Evolutionary conservation across 2,797 vertebrate genomes (phyloP).

Genomic region (Acanthurus lineatus): DNA sequence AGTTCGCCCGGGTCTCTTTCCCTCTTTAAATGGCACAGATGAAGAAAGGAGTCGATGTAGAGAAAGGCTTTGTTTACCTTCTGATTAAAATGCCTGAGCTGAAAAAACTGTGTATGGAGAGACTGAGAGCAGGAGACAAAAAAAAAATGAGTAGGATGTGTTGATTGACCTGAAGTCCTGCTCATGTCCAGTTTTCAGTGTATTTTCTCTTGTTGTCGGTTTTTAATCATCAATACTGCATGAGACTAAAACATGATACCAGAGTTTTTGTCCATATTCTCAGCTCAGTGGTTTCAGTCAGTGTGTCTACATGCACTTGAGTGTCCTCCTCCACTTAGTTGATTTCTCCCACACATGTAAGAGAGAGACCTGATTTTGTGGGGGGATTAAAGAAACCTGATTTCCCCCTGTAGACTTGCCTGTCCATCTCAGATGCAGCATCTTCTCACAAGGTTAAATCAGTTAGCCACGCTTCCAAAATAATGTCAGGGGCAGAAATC

Average conservation of each 20-base stretch:
- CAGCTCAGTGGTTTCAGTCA: not conserved
- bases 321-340: not conserved
- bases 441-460: not conserved
- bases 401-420: not conserved
- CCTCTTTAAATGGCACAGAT: slow-evolving; percentile 56
- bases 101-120: slow-evolving; percentile 8
- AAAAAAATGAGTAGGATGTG: slow-evolving; percentile 15
- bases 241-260: not conserved
- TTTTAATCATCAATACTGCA: not conserved
- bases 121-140: not conserved
- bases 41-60: slow-evolving; percentile 15
- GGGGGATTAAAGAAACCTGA: not conserved
- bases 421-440: too few relatives aligned
- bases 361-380: not conserved
- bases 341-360: not conserved
- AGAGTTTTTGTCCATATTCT: slow-evolving; percentile 11
- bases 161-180: not conserved
- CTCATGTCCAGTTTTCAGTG: not conserved
- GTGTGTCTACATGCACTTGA: not conserved
- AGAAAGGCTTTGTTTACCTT: slow-evolving; percentile 44
- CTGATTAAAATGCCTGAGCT: slow-evolving; percentile 29
- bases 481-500: not conserved
- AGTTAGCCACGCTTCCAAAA: not conserved
- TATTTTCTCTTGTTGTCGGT: not conserved
- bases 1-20: slow-evolving; percentile 51